phyloP scores from a whole-genome alignment of 2,888 invertebrate genomes.

The Ctenicera cuprea region DNA sequence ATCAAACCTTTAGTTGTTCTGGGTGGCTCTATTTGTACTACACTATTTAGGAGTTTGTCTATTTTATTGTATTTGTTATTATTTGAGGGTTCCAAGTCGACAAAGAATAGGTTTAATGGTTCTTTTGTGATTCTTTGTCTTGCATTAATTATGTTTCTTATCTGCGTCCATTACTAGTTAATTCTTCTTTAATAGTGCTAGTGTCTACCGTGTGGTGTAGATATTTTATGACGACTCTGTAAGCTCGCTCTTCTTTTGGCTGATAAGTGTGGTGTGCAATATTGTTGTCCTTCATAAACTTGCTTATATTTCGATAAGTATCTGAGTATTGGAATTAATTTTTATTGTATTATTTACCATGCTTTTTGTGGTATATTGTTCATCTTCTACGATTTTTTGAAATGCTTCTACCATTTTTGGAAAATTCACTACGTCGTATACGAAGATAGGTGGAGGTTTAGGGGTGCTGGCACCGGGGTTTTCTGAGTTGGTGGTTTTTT shows the following conservation, averaged over 20 bases:
- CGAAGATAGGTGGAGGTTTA: constrained; percentile 48
- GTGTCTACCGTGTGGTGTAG: constrained; percentile 39
- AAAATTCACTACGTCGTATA: constrained; percentile 47
- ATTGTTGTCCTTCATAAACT: constrained; percentile 42
- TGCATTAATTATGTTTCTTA: constrained; percentile 50
- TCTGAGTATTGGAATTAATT: constrained; percentile 44
- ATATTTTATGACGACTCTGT: constrained; percentile 47
- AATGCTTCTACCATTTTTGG: constrained; percentile 42
- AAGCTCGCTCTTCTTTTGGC: constrained; percentile 47
- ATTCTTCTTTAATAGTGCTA: constrained; percentile 37
- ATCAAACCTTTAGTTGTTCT: constrained; percentile 41
- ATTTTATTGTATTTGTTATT: constrained; percentile 53
- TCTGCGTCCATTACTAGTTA: constrained; percentile 40
- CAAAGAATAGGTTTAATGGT: constrained; percentile 50
- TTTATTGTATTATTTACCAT: constrained; percentile 47
- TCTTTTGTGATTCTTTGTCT: constrained; percentile 48
- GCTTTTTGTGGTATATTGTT: constrained; percentile 46
- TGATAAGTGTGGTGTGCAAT: constrained; percentile 51
- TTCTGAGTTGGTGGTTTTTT: constrained; percentile 8
- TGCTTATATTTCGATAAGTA: constrained; percentile 43
- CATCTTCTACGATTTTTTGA: constrained; percentile 34
- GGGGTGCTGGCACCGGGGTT: constrained; percentile 17
- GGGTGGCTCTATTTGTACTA: constrained; percentile 49
- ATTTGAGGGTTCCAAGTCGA: constrained; percentile 51
- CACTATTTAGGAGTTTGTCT: constrained; percentile 39